Evolutionary conservation across 1,140 invertebrate genomes (phyloP).

Genomic region (Drosophila parvula): DNA sequence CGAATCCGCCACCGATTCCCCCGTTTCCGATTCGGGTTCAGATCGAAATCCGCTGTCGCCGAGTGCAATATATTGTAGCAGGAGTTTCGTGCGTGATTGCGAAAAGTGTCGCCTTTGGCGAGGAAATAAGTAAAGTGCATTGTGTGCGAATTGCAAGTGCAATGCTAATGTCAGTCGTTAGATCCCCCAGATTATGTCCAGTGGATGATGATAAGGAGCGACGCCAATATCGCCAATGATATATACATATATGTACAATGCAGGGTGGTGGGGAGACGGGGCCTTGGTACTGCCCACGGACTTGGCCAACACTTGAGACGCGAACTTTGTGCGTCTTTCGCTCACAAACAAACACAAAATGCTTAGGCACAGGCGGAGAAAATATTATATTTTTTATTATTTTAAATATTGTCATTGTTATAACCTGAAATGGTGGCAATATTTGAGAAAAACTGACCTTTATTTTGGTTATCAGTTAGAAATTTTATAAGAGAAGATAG

Average conservation of each 20-base stretch:
- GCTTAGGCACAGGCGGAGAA: slow-evolving; percentile 7
- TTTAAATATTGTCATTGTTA: neutral
- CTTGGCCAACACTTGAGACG: slow-evolving; percentile 66
- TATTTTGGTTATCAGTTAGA: neutral
- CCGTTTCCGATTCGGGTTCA: slow-evolving; percentile 32
- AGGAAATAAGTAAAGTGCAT: slow-evolving; percentile 26
- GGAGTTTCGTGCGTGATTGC: slow-evolving; percentile 50
- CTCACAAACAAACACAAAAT: slow-evolving; percentile 28
- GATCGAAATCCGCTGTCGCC: slow-evolving; percentile 29
- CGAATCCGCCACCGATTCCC: neutral
- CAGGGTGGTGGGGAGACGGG: too few species aligned
- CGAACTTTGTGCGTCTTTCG: slow-evolving; percentile 48
- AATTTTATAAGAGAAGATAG: neutral
- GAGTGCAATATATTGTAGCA: slow-evolving; percentile 14
- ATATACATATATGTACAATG: slow-evolving; percentile 5
- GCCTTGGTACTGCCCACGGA: slow-evolving; percentile 34
- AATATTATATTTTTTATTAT: neutral
- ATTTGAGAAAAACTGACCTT: rapidly evolving
- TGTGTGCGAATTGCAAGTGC: slow-evolving; percentile 20
- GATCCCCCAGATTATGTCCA: slow-evolving; percentile 23
- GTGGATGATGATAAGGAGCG: slow-evolving; percentile 32
- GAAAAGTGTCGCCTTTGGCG: slow-evolving; percentile 51
- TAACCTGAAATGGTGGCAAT: neutral
- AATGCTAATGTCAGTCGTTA: slow-evolving; percentile 49
- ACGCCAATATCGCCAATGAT: slow-evolving; percentile 26